These are phyloP conservation scores for Leucoraja ocellata DNA, from an alignment of 2,797 vertebrate genomes.

Conservation along the genomic window DNA sequence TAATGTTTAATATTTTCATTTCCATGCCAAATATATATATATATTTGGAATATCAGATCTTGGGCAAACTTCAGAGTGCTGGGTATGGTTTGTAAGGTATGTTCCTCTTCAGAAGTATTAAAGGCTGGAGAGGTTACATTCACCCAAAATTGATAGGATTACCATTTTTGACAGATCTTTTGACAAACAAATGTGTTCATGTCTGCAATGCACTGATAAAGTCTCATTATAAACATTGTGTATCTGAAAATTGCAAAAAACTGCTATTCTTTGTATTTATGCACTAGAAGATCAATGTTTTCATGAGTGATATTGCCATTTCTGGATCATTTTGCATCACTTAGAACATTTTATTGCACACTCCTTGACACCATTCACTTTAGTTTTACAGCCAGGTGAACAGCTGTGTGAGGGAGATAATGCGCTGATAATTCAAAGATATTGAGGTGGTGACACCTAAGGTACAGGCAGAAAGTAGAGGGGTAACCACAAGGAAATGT, in stretches of 20 bases:
- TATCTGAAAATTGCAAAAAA: background rate
- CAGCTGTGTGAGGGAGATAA: too few species aligned
- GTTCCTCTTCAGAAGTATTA: background rate
- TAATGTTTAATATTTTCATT: background rate
- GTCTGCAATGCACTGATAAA: background rate
- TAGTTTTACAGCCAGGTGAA: too few species aligned
- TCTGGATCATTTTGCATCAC: background rate
- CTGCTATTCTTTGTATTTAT: background rate
- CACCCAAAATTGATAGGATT: background rate
- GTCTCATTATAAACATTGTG: background rate
- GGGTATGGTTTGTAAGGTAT: background rate
- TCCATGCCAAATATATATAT: background rate
- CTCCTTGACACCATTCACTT: too few species aligned
- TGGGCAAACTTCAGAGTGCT: background rate
- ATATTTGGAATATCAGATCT: background rate
- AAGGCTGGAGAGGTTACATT: background rate
- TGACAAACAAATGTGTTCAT: background rate
- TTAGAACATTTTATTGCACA: too few species aligned
- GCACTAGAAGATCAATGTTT: background rate
- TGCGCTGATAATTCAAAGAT: too few species aligned
- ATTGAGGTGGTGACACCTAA: too few species aligned
- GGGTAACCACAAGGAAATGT: too few species aligned
- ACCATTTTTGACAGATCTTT: background rate
- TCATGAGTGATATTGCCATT: background rate
- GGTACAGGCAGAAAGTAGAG: too few species aligned